Evolutionary conservation across 2,797 vertebrate species (phyloP), one percentile per base, ranked within the genome.

Genomic region (Morelia viridis): DNA sequence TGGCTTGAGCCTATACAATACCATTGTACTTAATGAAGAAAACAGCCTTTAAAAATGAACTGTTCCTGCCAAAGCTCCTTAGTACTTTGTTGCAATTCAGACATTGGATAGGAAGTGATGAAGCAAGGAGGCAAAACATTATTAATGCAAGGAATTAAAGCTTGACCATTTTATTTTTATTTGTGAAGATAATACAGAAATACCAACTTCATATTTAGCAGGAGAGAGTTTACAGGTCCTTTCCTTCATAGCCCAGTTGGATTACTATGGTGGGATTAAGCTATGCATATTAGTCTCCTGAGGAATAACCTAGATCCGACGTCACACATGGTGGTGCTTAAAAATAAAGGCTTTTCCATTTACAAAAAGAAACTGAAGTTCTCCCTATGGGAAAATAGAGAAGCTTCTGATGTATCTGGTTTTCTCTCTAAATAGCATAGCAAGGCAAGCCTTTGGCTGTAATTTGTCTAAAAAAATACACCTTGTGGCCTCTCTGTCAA

Each of bases 181-280:
- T 93, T 62, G 85, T 2, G 0, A 91, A 56, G 87, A 1, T 53
- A 91, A 84, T 19, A 9, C 0, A 89, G 57, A 71, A 0, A 92
- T 57, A 80, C 41, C 50, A 76, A 12, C 57, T 89, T 76, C 10
- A 90, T 92, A 61, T 88, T 53, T 92, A 94, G 92, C 46, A 19
- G 4, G 83, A 86, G 89, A 93, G 85, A 76, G n/a, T 94, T 92
- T 94, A 64, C 61, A 94, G 94, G 26, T 88, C 11, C 61, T 83
- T 93, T 93, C 94, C 91, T 96, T 94, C 94, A 85, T 90, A 92
- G n/a, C 11, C 64, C 80, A 92, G 91, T 92, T 94, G 96, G 94
- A 92, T 95, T 94, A 95, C 86, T 31, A 71, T 90, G 93, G 88
- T 94, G 89, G 93, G 94, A 95, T 95, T 95, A 94, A 94, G 93